A percentile compares a stretch with the other conserved stretches of the same genome.
These are phyloP conservation scores for Ondatra zibethicus DNA, from an alignment of 2,113 vertebrate species.

Conservation along the genomic window DNA sequence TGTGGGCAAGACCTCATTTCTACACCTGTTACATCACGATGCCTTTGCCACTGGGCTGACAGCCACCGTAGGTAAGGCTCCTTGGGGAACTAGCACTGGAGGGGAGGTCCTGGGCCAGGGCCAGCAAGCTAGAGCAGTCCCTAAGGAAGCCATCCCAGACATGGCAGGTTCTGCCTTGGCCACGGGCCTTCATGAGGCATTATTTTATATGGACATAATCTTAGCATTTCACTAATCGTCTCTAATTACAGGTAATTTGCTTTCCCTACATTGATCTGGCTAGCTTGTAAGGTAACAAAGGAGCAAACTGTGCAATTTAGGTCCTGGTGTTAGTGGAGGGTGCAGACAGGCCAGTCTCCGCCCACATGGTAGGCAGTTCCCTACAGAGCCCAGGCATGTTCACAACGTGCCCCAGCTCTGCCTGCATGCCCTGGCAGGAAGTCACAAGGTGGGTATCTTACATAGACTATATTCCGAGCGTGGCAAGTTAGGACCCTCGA, in stretches of 20 bases:
- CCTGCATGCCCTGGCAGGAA: background rate
- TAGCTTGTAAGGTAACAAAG: slow-evolving; percentile 65
- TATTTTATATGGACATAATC: slow-evolving; percentile 60
- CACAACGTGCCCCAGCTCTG: background rate
- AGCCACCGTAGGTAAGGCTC: slow-evolving; percentile 91
- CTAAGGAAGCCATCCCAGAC: background rate
- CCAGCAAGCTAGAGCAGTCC: background rate
- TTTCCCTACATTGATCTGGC: slow-evolving; percentile 76
- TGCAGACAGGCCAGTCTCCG: background rate
- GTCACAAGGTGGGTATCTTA: background rate
- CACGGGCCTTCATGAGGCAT: background rate
- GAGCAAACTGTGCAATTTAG: slow-evolving; percentile 69
- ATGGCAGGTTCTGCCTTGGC: slow-evolving; percentile 7
- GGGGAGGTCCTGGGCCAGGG: background rate
- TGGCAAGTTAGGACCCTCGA: background rate
- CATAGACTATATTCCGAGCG: background rate
- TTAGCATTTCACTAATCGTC: slow-evolving; percentile 67
- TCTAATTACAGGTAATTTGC: slow-evolving; percentile 79
- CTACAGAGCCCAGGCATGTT: background rate
- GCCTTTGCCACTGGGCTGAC: slow-evolving; percentile 84
- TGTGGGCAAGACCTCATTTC: slow-evolving; percentile 96
- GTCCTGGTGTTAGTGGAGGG: background rate
- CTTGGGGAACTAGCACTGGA: background rate
- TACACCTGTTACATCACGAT: slow-evolving; percentile 88
- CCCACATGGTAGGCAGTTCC: background rate